Evolutionary conservation across 1,140 invertebrate species (phyloP), one percentile per base, ranked within the genome.

Genomic region (Xylocopa sonorina): DNA sequence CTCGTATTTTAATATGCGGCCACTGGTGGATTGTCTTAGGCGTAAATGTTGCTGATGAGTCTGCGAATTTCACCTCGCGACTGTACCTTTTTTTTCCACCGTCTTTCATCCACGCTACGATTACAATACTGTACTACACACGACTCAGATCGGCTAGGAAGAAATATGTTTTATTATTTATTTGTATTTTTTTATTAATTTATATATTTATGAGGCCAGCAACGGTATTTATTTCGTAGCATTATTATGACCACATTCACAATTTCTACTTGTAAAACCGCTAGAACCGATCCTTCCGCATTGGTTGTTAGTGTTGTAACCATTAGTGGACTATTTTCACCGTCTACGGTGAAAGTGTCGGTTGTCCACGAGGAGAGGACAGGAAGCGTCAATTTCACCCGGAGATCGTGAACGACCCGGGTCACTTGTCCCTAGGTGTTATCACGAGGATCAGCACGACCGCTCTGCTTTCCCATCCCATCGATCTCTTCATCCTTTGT

Each of bases 291-390:
- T 80, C 32, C 62, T 64, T 53, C 55, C 53, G 43, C 27, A 10
- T 78, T 60, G 51, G 14, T n/a, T n/a, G n/a, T n/a, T n/a, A n/a
- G n/a, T n/a, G n/a, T 55, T 46, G 80, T 78, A 76, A 48, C 16
- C 38, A 51, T 75, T 69, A 43, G 57, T 27, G 51, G 53, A 71
- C 57, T 71, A 84, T 82, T 83, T 58, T 79, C 71, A 74, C 67
- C 21, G 51, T 34, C 53, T 66, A 71, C 55, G 77, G 81, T 80
- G 83, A 84, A 83, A 84, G 81, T 75, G 82, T 82, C 21, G 48
- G 63, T 41, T 63, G 60, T 72, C 67, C 66, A 73, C 75, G 67
- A 80, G 34, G 66, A 73, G 43, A 75, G 57, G 50, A 84, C 58
- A 74, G 66, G 66, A 74, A 75, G 51, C 43, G 58, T 84, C 58